Percentiles rank a stretch among this genome's conserved stretches.
phyloP scores from a whole-genome alignment of 2,888 invertebrate genomes.

The Drosophila cracens region DNA sequence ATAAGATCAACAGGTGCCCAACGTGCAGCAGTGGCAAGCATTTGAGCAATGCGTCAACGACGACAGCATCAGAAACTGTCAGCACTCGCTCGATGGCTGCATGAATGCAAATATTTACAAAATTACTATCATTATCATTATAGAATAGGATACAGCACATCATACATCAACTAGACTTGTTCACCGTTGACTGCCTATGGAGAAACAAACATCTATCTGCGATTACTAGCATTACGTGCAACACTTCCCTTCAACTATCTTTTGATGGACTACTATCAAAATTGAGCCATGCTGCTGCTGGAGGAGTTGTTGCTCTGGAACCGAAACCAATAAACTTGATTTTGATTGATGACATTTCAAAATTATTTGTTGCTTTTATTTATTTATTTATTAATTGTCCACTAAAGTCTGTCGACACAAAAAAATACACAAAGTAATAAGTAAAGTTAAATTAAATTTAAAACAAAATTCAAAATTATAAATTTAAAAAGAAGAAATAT shows the following conservation, averaged over 20 bases:
- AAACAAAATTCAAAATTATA: too few relatives aligned
- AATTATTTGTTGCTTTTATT: background rate
- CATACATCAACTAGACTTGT: background rate
- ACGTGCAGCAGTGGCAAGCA: constrained; percentile 26
- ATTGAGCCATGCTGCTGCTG: background rate
- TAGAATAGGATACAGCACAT: background rate
- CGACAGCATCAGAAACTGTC: constrained; percentile 46
- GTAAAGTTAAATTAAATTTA: too few relatives aligned
- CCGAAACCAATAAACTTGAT: background rate
- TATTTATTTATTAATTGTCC: background rate
- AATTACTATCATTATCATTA: background rate
- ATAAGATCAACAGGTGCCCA: constrained; percentile 71
- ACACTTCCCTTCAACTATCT: background rate
- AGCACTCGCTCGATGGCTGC: constrained; percentile 25
- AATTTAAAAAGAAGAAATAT: too few relatives aligned
- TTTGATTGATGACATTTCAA: background rate
- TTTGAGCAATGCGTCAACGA: constrained; percentile 42
- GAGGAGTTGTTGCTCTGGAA: background rate
- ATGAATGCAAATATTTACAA: constrained; percentile 20
- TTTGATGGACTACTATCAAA: background rate
- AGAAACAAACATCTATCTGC: background rate
- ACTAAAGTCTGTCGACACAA: too few relatives aligned
- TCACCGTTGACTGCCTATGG: background rate
- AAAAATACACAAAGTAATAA: too few relatives aligned
- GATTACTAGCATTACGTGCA: background rate